Base-by-base conservation (phyloP, 92 coral and sea anemone genomes). In the Bergia puertoricense region DNA sequence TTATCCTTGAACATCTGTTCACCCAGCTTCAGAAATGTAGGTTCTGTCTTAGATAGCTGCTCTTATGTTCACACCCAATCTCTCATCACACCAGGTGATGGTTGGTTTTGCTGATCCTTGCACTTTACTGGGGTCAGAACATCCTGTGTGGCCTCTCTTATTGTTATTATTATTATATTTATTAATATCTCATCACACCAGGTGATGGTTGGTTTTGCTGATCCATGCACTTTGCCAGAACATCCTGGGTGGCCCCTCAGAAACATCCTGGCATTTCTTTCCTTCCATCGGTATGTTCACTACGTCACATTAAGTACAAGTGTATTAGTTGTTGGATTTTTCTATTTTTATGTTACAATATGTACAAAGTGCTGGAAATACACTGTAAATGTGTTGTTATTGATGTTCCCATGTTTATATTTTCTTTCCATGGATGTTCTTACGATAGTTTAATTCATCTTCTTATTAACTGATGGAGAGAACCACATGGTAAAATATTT, bases 161-260 rank as follows among this genome's bases (percentile, higher is more conserved):
- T 30, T 30, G 30, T 30, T 30, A 30, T 30, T 30, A 30, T 30
- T 30, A 30, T 30, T 30, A 30, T 30, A 30, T 30, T 30, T 30
- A 30, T 30, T 30, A 30, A 30, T 30, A 30, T 50, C 11, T 56
- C 81, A 42, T 59, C 62, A 48, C 65, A 74, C 9, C 90, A 96
- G 99, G 69, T 95, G n/a, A 94, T 96, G 93, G 94, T 95, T 37
- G 99, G 98, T 45, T 97, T 97, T 95, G 93, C 92, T 43, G 99
- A 97, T 85, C 99, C 99, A 0, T 95, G 97, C 79, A 97, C 99
- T 1, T 90, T 97, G 88, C 92, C 98, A 74, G 85, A 92, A 57
- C 75, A 97, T 89, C 99, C 99, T 51, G 99, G 99, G 18, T 97
- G 99, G 99, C 99, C 98, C 37, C 94, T 97, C 20, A 94, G 99